Base-by-base conservation (phyloP, 2,888 invertebrate genomes). In the Acleris literana region DNA sequence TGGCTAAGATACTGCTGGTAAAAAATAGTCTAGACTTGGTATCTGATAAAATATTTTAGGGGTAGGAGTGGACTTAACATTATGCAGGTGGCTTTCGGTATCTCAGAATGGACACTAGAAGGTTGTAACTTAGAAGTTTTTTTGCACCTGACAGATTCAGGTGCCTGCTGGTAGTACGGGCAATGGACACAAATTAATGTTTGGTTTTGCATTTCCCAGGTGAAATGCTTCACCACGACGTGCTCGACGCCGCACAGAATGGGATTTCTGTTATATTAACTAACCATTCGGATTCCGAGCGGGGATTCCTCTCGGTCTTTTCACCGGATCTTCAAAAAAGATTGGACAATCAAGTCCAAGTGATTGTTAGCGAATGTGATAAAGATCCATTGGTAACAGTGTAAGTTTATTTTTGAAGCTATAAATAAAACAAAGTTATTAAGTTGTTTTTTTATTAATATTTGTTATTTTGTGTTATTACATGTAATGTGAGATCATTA, bases 151-250 rank as follows among this genome's bases (percentile, higher is more conserved):
- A 9, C 29, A 29, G 18, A 49, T 17, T 9, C 2, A 49, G 11
- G 11, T 49, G 33, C 33, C 33, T 9, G 11, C 13, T 39, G 0
- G 33, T 39, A 39, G 11, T 13, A 39, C 33, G 11, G 13, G 39
- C 3, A 33, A 33, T 11, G 13, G 39, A 39, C 13, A 39, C 39
- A 39, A 13, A 13, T 0, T 39, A 49, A 49, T 20, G 49, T 17
- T 29, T 1, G 7, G 17, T 2, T 55, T 48, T 16, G 20, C 67
- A 63, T 68, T 68, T 80, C 84, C 60, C 71, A 93, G 93, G 95
- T 9, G 99, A 99, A 93, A 98, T 99, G 98, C 94, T 97, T 1
- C 99, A 99, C 85, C 99, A 99, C 80, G 98, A 99, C 72, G 88
- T 98, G 1, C 93, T 99, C 44, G 97, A 99, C 78, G 97, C 97